phyloP scores from a whole-genome alignment of 2,113 vertebrate genomes.

The Macquaria ambigua region DNA sequence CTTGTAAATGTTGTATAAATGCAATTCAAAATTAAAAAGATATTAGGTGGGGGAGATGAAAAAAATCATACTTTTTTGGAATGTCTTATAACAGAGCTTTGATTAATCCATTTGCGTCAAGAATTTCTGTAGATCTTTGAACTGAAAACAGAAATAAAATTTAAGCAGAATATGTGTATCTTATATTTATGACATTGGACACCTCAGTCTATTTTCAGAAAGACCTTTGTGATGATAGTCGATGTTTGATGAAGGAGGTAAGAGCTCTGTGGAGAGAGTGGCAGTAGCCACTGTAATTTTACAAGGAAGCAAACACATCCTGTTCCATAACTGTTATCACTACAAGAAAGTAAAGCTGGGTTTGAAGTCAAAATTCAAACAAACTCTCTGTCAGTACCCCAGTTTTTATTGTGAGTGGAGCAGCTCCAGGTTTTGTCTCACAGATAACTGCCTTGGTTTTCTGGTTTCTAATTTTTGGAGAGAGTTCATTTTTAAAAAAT shows the following conservation, averaged over 20 bases:
- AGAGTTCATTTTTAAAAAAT: conserved; percentile 29
- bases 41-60: background rate
- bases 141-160: background rate
- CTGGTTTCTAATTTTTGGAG: conserved; percentile 12
- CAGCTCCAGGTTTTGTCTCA: conserved; percentile 44
- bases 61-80: background rate
- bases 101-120: background rate
- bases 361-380: conserved; percentile 48
- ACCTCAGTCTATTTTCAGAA: background rate
- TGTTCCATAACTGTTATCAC: conserved; percentile 44
- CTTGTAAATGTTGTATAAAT: too few species aligned
- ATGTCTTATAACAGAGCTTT: background rate
- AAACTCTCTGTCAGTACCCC: conserved; percentile 4
- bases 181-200: background rate
- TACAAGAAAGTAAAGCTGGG: conserved; percentile 7
- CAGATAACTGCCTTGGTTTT: conserved; percentile 42
- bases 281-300: conserved; percentile 19
- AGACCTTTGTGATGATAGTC: background rate
- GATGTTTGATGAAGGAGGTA: background rate
- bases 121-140: background rate
- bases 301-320: conserved; percentile 41
- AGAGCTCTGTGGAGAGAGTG: background rate
- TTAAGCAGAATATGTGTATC: background rate
- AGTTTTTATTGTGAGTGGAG: conserved; percentile 15
- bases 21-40: background rate